Evolutionary conservation across 2,113 vertebrate genomes (phyloP), one percentile per base, ranked within the genome.

Genomic region (Zosterops hypoxanthus): DNA sequence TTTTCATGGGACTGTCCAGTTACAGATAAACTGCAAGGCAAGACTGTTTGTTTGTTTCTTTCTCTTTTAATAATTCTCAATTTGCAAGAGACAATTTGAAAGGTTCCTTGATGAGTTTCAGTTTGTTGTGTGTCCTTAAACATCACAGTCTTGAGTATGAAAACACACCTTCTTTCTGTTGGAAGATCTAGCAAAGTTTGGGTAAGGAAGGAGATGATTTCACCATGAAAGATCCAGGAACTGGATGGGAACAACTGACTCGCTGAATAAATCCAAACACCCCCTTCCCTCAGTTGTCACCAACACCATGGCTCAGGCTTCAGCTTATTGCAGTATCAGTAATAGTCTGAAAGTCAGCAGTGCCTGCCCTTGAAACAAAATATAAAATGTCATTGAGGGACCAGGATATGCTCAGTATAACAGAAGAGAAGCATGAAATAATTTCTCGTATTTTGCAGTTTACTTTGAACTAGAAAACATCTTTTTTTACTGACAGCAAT

Each of bases 21-120:
- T 95, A 87, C 73, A 89, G 85, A 73, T 49, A 8, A 92, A 78
- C 52, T 70, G n/a, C 86, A 91, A 85, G 50, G 56, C 52, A 77
- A 69, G 59, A 47, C 19, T 49, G 8, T 66, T 71, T 49, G 8
- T 66, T 71, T 84, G n/a, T 77, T 79, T 87, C 20, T 44, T 68
- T 86, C 66, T 61, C 60, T 89, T 89, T 80, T 42, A 81, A n/a
- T 5, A 73, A 13, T 75, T 83, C 47, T 63, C 21, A 76, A 6
- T 36, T 84, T 90, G 49, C 49, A 86, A 84, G 61, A 93, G 39
- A 65, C 24, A 60, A 25, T 50, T 11, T 52, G 39, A 94, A 87
- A 72, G 28, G 53, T 77, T 86, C 63, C 70, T 83, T 56, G 12
- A 19, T 42, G 33, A 36, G 36, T 66, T 87, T 86, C 80, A 26